A percentile compares a stretch with the other conserved stretches of the same genome.
Conservation (phyloP, 2,888 invertebrate species). For the Ceraclea dissimilis region DNA sequence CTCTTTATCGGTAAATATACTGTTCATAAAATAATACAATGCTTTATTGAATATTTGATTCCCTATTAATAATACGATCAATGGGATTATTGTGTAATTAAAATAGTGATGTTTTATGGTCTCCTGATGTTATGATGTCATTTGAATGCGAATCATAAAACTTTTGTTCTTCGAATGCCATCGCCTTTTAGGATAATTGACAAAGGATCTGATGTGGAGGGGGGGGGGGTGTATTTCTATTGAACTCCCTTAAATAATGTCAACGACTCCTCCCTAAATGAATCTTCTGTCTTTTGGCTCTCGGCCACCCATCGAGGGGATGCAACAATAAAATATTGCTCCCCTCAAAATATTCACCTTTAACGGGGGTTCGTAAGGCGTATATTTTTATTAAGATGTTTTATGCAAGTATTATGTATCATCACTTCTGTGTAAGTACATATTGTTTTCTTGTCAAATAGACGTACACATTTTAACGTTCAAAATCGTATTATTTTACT, state of each 20-base stretch:
- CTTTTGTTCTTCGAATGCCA: background rate
- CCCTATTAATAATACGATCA: too few species aligned
- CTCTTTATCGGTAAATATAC: too few species aligned
- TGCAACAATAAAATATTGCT: background rate
- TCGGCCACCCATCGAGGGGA: background rate
- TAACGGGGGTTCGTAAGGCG: background rate
- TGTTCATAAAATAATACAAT: too few species aligned
- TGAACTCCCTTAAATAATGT: constrained; percentile 1
- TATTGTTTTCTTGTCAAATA: too few species aligned
- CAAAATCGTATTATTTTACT: too few species aligned
- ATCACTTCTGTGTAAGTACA: too few species aligned
- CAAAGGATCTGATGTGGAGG: background rate
- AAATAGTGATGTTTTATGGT: too few species aligned
- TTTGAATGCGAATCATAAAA: background rate
- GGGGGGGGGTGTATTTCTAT: background rate
- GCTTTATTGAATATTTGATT: too few species aligned
- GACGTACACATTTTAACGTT: too few species aligned
- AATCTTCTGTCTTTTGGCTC: constrained; percentile 1
- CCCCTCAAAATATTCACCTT: constrained; percentile 2
- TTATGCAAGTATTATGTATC: background rate
- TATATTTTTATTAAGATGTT: background rate
- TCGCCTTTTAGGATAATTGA: background rate
- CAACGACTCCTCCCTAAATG: background rate
- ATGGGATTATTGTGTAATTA: too few species aligned
- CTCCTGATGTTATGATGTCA: too few species aligned